These are phyloP conservation scores for Noctua fimbriata DNA, from an alignment of 2,888 invertebrate species.

Conservation along the genomic window DNA sequence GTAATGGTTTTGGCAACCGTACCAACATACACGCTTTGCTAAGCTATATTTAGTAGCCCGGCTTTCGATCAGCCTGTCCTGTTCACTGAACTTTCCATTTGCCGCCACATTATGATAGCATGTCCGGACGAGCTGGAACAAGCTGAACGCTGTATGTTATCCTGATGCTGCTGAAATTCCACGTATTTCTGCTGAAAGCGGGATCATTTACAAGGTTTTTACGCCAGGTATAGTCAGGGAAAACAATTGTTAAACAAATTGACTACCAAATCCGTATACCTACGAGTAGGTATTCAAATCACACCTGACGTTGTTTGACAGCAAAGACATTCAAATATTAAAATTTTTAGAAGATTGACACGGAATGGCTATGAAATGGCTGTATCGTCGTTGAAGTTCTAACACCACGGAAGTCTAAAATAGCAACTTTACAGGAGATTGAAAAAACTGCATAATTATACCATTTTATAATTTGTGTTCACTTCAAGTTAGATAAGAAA, in stretches of 20 bases:
- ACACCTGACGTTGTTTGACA: too few relatives aligned
- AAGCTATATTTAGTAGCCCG: conserved; percentile 25
- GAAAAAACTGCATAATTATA: too few relatives aligned
- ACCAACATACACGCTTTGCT: background rate
- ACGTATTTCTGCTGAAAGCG: conserved; percentile 15
- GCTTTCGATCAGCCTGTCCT: conserved; percentile 35
- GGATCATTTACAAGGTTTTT: background rate
- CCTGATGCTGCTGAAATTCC: conserved; percentile 2
- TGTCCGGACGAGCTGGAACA: conserved; percentile 32
- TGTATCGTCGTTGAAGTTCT: too few relatives aligned
- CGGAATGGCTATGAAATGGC: too few relatives aligned
- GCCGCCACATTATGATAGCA: conserved; percentile 69
- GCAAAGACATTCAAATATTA: too few relatives aligned
- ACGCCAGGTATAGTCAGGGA: background rate
- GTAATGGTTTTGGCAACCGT: conserved; percentile 29
- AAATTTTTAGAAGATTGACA: too few relatives aligned
- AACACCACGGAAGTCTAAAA: too few relatives aligned
- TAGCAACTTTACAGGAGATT: too few relatives aligned
- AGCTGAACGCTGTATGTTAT: conserved; percentile 9
- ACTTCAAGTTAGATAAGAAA: too few relatives aligned
- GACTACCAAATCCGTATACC: background rate
- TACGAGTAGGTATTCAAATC: background rate
- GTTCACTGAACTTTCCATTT: conserved; percentile 77
- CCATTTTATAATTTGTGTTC: too few relatives aligned
- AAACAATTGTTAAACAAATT: background rate